Base-by-base conservation (phyloP, 2,888 invertebrate genomes). In the Ferdinandea cuprea region DNA sequence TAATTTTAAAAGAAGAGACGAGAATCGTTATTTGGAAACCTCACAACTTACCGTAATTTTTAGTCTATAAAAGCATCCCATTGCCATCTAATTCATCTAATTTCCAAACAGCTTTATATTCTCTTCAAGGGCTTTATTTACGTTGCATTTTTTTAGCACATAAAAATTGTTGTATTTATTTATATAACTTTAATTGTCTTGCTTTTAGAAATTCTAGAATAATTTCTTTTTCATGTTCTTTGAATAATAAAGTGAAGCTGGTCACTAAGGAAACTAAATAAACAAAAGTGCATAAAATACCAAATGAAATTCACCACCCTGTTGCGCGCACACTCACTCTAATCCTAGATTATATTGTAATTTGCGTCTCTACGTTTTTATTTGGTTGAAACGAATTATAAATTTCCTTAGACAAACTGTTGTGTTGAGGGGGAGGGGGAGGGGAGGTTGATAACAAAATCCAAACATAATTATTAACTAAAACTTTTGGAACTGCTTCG, bases 401-500 rank as follows among this genome's bases (percentile, higher is more conserved):
- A 8, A 40, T 56, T 59, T 48, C 46, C 44, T 65, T 50, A 42
- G 32, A 32, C 19, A 30, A 35, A 40, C 7, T 63, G 17, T 35
- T 37, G 21, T 40, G 28, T 28, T n/a, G n/a, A n/a, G n/a, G n/a
- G n/a, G n/a, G n/a, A n/a, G n/a, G n/a, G n/a, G n/a, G n/a, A n/a
- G n/a, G n/a, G n/a, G n/a, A n/a, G n/a, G n/a, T n/a, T n/a, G 42
- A 21, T 13, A 52, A 59, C 15, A 42, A 66, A 68, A 17, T 30
- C 15, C 15, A 9, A n/a, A 21, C n/a, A 11, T 35, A 54, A 73
- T 25, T 25, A 25, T 25, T 25, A 73, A 85, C 80, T 94, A 97
- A 93, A 97, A 97, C 74, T 97, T 96, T 91, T 97, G 96, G 91
- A 93, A 97, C 86, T 95, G 95, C 89, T 96, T 94, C 15, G 97